phyloP scores from a whole-genome alignment of 2,113 vertebrate species.

The Pristiophorus japonicus region DNA sequence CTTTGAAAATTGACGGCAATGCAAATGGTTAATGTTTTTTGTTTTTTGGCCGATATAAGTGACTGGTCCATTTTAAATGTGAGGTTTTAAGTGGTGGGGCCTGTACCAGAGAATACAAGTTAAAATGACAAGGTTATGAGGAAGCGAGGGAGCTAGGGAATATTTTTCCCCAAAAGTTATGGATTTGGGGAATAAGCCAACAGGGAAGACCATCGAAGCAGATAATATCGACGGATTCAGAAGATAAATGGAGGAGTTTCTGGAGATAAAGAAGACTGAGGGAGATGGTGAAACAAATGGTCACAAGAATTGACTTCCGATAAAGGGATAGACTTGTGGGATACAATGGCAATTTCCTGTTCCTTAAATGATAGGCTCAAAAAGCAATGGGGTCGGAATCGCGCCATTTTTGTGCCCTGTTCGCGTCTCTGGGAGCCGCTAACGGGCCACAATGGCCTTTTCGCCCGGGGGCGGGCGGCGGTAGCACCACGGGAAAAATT shows the following conservation, averaged over 20 bases:
- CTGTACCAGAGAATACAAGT: background rate
- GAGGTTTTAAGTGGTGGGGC: background rate
- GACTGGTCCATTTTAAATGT: background rate
- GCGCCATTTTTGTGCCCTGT: too few relatives aligned
- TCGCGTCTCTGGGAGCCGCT: too few relatives aligned
- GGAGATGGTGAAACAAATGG: background rate
- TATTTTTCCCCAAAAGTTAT: background rate
- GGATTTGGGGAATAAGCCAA: background rate
- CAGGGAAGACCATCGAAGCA: background rate
- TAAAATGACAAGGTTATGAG: background rate
- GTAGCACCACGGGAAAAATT: too few relatives aligned
- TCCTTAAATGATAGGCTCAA: too few relatives aligned
- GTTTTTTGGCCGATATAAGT: background rate
- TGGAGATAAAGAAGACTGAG: background rate
- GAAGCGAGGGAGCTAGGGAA: background rate
- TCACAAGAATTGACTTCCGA: background rate
- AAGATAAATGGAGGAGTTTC: background rate
- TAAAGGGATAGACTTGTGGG: background rate
- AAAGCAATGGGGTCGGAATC: too few relatives aligned
- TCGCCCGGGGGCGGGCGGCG: too few relatives aligned
- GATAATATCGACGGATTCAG: background rate
- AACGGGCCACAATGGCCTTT: too few relatives aligned
- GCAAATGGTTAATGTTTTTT: background rate
- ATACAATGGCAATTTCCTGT: too few relatives aligned
- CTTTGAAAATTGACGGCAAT: background rate